Conservation (phyloP, 2,113 vertebrate species). For the Nanorana parkeri region DNA sequence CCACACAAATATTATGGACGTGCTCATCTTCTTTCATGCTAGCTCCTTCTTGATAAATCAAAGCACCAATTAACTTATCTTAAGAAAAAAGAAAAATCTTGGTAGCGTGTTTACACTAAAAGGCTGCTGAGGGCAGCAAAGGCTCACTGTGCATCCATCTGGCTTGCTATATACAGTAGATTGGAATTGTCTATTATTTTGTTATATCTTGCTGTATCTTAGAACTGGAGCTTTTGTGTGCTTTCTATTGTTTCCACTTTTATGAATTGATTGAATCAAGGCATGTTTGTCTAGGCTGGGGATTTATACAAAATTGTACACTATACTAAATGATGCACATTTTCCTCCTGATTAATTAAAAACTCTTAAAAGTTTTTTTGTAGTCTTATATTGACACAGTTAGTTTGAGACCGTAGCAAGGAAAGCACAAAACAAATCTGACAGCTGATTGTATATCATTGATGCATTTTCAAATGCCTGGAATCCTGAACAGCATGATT, state of each 20-base stretch:
- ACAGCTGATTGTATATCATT: too few species aligned
- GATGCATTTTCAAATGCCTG: too few species aligned
- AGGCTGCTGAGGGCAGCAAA: slow-evolving; percentile 89
- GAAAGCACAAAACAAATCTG: too few species aligned
- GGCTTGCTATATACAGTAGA: slow-evolving; percentile 65
- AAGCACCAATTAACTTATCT: slow-evolving; percentile 95
- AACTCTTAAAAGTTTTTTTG: too few species aligned
- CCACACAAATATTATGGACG: slow-evolving; percentile 64
- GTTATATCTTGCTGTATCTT: slow-evolving; percentile 57
- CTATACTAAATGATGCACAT: slow-evolving; percentile 17
- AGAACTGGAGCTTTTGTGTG: slow-evolving; percentile 69
- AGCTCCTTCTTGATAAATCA: slow-evolving; percentile 90
- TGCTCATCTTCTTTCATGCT: slow-evolving; percentile 69
- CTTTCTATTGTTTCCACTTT: slow-evolving; percentile 74
- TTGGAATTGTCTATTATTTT: slow-evolving; percentile 37
- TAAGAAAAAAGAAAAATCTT: slow-evolving; percentile 75
- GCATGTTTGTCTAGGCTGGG: slow-evolving; percentile 77
- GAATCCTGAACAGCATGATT: too few species aligned
- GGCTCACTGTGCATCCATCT: slow-evolving; percentile 68
- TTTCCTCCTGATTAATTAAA: too few species aligned
- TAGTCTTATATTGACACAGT: too few species aligned
- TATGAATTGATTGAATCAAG: slow-evolving; percentile 81
- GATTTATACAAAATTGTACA: slow-evolving; percentile 63
- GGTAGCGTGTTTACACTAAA: slow-evolving; percentile 82
- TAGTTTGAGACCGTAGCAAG: too few species aligned